Evolutionary conservation across 92 coral and sea anemone species (phyloP).

Genomic region (Meandrina meandrites): DNA sequence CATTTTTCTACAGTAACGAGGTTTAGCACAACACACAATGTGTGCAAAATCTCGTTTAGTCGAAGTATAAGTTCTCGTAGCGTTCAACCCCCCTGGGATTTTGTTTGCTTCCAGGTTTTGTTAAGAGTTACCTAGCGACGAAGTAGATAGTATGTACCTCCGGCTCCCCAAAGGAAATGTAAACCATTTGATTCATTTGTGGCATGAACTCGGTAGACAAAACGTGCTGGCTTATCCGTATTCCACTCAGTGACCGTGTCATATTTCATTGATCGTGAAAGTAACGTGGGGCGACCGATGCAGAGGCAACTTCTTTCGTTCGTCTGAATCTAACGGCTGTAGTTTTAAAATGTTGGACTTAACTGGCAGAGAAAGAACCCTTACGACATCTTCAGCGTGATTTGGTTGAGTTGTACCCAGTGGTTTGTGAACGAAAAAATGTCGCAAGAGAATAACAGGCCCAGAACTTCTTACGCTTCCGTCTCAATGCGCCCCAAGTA

Average conservation of each 20-base stretch:
- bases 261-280: background rate
- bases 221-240: constrained; percentile 21
- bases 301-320: background rate
- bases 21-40: background rate
- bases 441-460: constrained; percentile 1
- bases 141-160: no score
- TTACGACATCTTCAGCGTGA: background rate
- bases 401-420: background rate
- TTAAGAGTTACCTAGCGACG: constrained; percentile 16
- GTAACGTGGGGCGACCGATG: background rate
- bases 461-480: constrained; percentile 6
- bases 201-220: background rate
- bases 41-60: no score
- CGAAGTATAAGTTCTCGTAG: background rate
- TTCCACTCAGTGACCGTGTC: constrained; percentile 6
- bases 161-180: background rate
- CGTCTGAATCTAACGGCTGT: background rate
- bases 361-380: background rate
- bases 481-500: constrained; percentile 13
- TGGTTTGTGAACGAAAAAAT: background rate
- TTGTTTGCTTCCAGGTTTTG: background rate
- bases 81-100: background rate
- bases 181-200: constrained; percentile 13
- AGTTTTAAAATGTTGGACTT: background rate
- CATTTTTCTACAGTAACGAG: background rate